Conservation (phyloP, 1,140 invertebrate genomes). For the Hypsibius dujardini region DNA sequence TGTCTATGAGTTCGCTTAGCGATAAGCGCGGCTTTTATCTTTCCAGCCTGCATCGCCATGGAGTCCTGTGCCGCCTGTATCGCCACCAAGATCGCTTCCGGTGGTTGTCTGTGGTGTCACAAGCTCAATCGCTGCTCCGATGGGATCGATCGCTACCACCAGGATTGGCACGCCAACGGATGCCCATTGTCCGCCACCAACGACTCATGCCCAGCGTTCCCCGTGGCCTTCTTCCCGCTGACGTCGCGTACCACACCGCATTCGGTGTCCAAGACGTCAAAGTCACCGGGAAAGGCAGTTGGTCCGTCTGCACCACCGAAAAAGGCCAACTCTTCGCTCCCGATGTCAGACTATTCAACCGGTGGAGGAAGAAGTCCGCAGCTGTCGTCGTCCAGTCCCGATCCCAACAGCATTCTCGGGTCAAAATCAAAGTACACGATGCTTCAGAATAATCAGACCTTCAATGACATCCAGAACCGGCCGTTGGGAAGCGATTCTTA, state of each 20-base stretch:
- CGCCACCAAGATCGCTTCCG: slow-evolving; percentile 31
- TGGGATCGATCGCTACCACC: slow-evolving; percentile 66
- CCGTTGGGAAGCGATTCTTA: too few species aligned
- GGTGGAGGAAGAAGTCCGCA: not conserved
- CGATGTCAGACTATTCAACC: too few species aligned
- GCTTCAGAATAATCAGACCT: too few species aligned
- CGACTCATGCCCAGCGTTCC: slow-evolving; percentile 18
- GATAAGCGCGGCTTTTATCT: slow-evolving; percentile 16
- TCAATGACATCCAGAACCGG: too few species aligned
- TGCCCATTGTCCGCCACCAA: slow-evolving; percentile 39
- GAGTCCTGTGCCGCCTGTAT: slow-evolving; percentile 48
- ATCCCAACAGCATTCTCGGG: slow-evolving; percentile 6
- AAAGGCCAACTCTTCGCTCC: too few species aligned
- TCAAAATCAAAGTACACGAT: not conserved
- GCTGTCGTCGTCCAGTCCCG: not conserved
- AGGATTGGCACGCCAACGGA: slow-evolving; percentile 65
- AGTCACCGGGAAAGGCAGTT: too few species aligned
- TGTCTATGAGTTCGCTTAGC: not conserved
- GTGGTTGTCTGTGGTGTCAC: slow-evolving; percentile 67
- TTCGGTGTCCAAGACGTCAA: too few species aligned
- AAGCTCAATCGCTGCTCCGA: slow-evolving; percentile 58
- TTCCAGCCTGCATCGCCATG: slow-evolving; percentile 53
- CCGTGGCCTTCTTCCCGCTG: slow-evolving; percentile 1
- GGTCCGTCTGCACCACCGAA: too few species aligned
- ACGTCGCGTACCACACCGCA: too few species aligned